Conservation (phyloP, 2,888 invertebrate genomes). For the Reticulitermes lucifugus region DNA sequence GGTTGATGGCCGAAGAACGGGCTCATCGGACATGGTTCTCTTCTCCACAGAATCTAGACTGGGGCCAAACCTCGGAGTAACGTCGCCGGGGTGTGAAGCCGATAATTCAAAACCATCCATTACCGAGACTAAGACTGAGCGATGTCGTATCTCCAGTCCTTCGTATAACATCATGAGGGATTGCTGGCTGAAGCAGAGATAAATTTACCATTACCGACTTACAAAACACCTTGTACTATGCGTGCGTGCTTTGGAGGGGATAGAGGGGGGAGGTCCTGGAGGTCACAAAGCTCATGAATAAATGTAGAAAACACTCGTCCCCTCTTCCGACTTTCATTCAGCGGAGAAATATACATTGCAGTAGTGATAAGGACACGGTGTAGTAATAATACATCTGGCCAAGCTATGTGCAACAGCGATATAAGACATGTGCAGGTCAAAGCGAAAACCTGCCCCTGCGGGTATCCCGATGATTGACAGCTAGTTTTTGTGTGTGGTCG, state of each 20-base stretch:
- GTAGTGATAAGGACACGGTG: not conserved
- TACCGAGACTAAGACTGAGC: no score
- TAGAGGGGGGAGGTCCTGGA: slow-evolving; percentile 14
- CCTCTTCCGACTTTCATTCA: slow-evolving; percentile 14
- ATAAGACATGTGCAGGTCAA: not conserved
- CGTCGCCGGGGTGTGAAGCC: no score
- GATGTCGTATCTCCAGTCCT: no score
- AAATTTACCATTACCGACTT: not conserved
- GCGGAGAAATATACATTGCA: not conserved
- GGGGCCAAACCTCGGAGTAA: no score
- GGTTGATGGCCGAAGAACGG: no score
- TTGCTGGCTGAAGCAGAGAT: no score
- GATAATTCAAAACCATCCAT: no score
- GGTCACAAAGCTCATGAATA: slow-evolving; percentile 26
- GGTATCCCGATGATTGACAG: not conserved
- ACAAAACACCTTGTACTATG: slow-evolving; percentile 15
- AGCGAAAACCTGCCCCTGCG: not conserved
- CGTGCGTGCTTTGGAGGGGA: not conserved
- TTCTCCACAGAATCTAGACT: no score
- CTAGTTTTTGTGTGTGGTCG: slow-evolving; percentile 18
- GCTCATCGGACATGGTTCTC: no score
- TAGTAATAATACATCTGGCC: not conserved
- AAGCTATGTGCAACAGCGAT: slow-evolving; percentile 5
- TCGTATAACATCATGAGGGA: no score
- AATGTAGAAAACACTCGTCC: slow-evolving; percentile 6